These are phyloP conservation scores for Furnarius figulus DNA, from an alignment of 2,113 vertebrate genomes.

Conservation along the genomic window DNA sequence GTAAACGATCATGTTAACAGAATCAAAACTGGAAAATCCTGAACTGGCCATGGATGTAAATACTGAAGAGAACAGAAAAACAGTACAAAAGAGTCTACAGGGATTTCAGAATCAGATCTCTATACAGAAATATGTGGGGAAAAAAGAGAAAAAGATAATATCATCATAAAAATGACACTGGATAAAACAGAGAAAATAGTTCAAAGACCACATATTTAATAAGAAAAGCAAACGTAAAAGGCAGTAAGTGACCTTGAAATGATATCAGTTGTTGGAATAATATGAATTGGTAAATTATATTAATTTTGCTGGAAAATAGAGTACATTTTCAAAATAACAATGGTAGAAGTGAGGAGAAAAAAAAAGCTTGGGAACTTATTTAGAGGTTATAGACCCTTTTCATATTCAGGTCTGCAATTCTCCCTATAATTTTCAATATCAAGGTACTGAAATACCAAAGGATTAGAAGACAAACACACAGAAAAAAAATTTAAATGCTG, in stretches of 20 bases:
- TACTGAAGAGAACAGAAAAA: not conserved
- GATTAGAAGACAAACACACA: not conserved
- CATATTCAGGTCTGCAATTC: not conserved
- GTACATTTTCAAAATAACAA: not conserved
- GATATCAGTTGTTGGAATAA: not conserved
- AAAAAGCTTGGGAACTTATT: not conserved
- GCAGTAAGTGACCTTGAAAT: not conserved
- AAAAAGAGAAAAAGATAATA: not conserved
- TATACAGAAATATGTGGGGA: not conserved
- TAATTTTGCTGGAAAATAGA: not conserved
- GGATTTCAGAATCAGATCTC: not conserved
- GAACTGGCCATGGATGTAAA: not conserved
- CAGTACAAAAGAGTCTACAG: not conserved
- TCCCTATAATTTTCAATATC: not conserved
- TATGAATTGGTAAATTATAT: not conserved
- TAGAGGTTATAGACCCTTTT: not conserved
- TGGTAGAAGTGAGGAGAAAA: not conserved
- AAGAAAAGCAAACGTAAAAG: not conserved
- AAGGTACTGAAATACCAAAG: not conserved
- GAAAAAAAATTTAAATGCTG: not conserved
- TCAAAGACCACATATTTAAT: not conserved
- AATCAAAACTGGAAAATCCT: not conserved
- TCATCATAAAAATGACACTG: not conserved
- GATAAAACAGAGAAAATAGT: not conserved
- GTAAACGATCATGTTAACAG: not conserved